A percentile compares a stretch with the other conserved stretches of the same genome.
These are phyloP conservation scores for Zeuzera pyrina DNA, from an alignment of 2,888 invertebrate genomes.

Conservation along the genomic window DNA sequence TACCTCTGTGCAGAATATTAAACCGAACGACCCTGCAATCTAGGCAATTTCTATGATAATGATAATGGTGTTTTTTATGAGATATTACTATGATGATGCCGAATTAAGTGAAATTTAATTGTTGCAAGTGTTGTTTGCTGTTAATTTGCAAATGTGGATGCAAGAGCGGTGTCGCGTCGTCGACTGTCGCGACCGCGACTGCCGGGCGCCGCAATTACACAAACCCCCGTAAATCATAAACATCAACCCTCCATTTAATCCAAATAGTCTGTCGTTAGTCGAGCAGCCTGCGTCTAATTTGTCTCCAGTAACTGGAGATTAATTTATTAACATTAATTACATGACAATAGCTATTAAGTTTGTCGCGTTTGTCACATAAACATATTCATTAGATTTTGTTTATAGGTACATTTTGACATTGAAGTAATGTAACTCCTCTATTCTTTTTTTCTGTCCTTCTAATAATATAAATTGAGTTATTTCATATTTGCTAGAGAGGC, in stretches of 20 bases:
- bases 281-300: conserved; percentile 71
- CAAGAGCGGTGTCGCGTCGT: conserved; percentile 15
- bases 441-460: not conserved
- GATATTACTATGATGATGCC: no score
- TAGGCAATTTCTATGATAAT: no score
- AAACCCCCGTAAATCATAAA: conserved; percentile 71
- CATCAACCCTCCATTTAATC: conserved; percentile 72
- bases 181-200: conserved; percentile 38
- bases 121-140: conserved; percentile 23
- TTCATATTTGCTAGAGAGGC: not conserved
- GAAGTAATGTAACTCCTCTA: not conserved
- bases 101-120: conserved; percentile 40
- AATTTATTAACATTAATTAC: conserved; percentile 71
- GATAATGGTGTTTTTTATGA: no score
- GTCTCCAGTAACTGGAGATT: conserved; percentile 69
- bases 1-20: no score
- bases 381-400: not conserved
- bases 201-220: conserved; percentile 67
- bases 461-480: not conserved
- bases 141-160: conserved; percentile 23
- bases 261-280: conserved; percentile 72
- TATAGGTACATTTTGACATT: not conserved
- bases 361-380: conserved; percentile 1
- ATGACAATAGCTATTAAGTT: conserved; percentile 50
- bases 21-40: no score